These are phyloP conservation scores for Pipistrellus pygmaeus DNA, from an alignment of 2,797 vertebrate genomes.

Conservation along the genomic window DNA sequence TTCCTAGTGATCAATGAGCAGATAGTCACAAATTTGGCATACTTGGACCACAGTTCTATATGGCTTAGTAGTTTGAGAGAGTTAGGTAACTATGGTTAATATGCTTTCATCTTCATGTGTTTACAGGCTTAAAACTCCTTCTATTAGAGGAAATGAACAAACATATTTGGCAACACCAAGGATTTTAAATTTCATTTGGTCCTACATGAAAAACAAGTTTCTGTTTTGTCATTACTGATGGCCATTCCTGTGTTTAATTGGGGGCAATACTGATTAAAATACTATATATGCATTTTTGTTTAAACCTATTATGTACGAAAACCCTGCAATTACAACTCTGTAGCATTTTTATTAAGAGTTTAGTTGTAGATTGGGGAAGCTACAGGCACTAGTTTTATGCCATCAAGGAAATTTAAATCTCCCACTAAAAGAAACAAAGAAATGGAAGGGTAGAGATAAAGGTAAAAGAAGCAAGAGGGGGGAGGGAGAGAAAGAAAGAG, in stretches of 20 bases:
- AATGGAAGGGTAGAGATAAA: conserved; percentile 3
- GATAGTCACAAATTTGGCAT: too few species aligned
- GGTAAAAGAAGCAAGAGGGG: not conserved
- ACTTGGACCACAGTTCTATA: not conserved
- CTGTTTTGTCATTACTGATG: not conserved
- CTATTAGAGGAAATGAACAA: not conserved
- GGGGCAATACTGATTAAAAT: not conserved
- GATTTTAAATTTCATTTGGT: not conserved
- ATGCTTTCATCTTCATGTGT: not conserved
- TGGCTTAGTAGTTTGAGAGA: not conserved
- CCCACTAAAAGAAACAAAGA: conserved; percentile 15
- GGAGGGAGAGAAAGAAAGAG: not conserved
- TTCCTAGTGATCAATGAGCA: not conserved
- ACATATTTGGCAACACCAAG: not conserved
- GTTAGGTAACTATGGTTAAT: accelerated
- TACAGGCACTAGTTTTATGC: not conserved
- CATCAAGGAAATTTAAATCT: conserved; percentile 67
- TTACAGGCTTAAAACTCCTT: not conserved
- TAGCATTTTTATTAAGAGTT: not conserved
- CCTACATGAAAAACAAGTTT: not conserved
- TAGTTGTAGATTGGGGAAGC: not conserved
- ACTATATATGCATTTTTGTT: not conserved
- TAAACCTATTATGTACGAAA: not conserved
- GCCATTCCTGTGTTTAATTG: not conserved
- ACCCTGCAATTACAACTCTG: not conserved